Conservation (phyloP, 2,113 vertebrate species). For the Recurvirostra avosetta region DNA sequence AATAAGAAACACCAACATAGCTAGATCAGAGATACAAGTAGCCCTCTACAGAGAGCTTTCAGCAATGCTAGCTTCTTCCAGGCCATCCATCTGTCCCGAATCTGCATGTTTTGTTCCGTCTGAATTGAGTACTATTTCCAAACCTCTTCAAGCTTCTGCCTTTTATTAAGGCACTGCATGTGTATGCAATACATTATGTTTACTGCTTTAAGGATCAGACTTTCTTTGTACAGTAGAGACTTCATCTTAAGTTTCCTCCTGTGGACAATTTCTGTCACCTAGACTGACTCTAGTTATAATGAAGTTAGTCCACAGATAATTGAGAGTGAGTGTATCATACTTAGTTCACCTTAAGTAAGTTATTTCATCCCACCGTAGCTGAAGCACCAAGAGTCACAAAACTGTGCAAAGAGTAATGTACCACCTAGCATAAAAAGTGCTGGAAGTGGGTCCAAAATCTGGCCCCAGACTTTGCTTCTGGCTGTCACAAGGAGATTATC, state of each 20-base stretch:
- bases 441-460: neutral
- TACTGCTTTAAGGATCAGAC: neutral
- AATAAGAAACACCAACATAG: neutral
- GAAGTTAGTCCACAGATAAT: neutral
- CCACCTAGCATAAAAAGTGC: neutral
- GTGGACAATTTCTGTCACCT: neutral
- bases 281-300: neutral
- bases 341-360: neutral
- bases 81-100: rapidly evolving
- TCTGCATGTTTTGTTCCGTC: neutral
- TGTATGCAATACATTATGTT: neutral
- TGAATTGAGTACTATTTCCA: neutral
- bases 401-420: neutral
- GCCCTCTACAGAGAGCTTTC: neutral
- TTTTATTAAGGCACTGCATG: neutral
- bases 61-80: neutral
- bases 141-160: neutral
- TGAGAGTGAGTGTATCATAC: neutral
- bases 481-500: neutral
- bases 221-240: neutral
- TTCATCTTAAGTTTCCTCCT: neutral
- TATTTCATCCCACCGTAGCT: neutral
- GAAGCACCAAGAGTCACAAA: neutral
- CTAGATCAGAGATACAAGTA: neutral
- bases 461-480: neutral